Evolutionary conservation across 64 coral and sea anemone species (phyloP).

Genomic region (Catalaphyllia jardinei): DNA sequence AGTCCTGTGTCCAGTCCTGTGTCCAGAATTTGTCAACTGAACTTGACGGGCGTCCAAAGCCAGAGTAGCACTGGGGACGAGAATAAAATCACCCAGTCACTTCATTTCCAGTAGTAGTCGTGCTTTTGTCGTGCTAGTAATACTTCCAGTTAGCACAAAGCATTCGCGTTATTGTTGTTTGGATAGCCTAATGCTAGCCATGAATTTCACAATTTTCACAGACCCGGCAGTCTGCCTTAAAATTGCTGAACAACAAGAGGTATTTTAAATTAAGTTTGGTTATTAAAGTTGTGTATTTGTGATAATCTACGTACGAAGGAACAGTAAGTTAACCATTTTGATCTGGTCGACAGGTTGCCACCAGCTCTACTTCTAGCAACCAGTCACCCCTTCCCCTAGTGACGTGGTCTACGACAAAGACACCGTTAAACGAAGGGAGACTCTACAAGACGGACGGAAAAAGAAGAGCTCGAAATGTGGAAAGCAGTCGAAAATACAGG

Average conservation of each 20-base stretch:
- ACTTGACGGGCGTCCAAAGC: too few relatives aligned
- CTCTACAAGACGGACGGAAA: conserved; percentile 85
- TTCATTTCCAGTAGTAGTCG: too few relatives aligned
- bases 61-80: too few relatives aligned
- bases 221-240: conserved; percentile 22
- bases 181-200: background rate
- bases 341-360: conserved; percentile 9
- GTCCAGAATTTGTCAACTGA: too few relatives aligned
- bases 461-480: conserved; percentile 85
- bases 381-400: conserved; percentile 14
- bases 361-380: background rate
- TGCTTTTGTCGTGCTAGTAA: too few relatives aligned
- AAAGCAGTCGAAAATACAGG: conserved; percentile 94
- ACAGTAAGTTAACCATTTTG: background rate
- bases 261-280: background rate
- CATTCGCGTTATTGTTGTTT: too few relatives aligned
- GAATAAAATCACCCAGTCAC: too few relatives aligned
- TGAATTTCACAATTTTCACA: conserved; percentile 41
- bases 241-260: conserved; percentile 12
- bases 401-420: conserved; percentile 25
- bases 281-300: background rate
- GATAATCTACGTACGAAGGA: background rate
- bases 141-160: too few relatives aligned
- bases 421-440: conserved; percentile 40
- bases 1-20: too few relatives aligned